Evolutionary conservation across 2,888 invertebrate species (phyloP).

Genomic region (Geophilus truncorum): DNA sequence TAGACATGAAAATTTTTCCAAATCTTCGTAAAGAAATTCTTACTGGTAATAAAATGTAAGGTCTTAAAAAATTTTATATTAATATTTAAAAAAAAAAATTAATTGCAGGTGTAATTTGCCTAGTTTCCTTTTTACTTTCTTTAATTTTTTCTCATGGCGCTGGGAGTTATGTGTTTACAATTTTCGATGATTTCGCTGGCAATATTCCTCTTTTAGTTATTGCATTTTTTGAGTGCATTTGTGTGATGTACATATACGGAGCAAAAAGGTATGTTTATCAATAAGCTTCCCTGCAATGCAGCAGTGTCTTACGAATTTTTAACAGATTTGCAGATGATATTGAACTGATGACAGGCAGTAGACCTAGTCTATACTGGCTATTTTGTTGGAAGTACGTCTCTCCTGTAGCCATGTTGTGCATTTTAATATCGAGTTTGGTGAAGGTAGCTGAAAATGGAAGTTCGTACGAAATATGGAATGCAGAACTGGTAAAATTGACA

Average conservation of each 20-base stretch:
- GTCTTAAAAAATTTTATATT: background rate
- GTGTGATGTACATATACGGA: conserved; percentile 90
- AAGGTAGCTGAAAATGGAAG: conserved; percentile 75
- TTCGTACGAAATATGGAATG: conserved; percentile 74
- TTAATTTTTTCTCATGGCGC: conserved; percentile 89
- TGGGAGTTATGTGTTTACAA: conserved; percentile 86
- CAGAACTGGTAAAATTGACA: conserved; percentile 38
- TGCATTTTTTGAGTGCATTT: conserved; percentile 86
- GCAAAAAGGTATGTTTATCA: conserved; percentile 63
- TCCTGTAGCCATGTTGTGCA: conserved; percentile 80
- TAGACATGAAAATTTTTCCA: conserved; percentile 90
- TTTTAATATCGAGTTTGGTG: conserved; percentile 73
- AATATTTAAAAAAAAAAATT: background rate
- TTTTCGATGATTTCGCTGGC: conserved; percentile 91
- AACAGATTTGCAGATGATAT: conserved; percentile 88
- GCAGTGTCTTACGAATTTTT: background rate
- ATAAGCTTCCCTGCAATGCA: background rate
- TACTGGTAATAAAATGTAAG: conserved; percentile 61
- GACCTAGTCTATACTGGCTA: conserved; percentile 84
- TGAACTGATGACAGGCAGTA: conserved; percentile 86
- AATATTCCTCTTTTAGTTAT: conserved; percentile 88
- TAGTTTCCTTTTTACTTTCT: conserved; percentile 74
- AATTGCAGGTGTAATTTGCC: conserved; percentile 60
- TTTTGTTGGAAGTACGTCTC: conserved; percentile 93
- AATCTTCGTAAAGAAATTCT: conserved; percentile 83